These are phyloP conservation scores for Pygocentrus nattereri DNA, from an alignment of 2,797 vertebrate species.

Conservation along the genomic window DNA sequence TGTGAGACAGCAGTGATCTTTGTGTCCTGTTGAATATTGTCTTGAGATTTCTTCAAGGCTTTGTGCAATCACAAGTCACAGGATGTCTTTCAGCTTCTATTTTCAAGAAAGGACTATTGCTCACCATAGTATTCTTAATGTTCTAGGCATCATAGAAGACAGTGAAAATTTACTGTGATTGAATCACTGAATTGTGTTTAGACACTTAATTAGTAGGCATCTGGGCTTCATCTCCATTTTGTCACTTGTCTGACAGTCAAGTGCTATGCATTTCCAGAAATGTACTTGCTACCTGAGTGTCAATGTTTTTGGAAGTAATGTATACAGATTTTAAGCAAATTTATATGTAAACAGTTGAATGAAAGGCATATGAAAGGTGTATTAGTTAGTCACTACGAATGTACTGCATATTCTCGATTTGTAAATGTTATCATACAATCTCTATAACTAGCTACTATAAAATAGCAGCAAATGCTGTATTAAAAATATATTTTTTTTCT, in stretches of 20 bases:
- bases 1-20: conserved; percentile 41
- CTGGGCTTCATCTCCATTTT: neutral
- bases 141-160: neutral
- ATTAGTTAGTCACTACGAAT: neutral
- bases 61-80: conserved; percentile 31
- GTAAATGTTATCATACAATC: neutral
- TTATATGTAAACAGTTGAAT: neutral
- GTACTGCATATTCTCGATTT: neutral
- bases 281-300: neutral
- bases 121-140: neutral
- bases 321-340: neutral
- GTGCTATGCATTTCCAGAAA: neutral
- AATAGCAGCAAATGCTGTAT: neutral
- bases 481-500: too few relatives aligned
- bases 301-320: neutral
- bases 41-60: conserved; percentile 36
- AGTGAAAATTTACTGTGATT: neutral
- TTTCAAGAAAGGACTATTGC: neutral
- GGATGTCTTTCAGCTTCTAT: conserved; percentile 44
- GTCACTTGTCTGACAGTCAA: too few relatives aligned
- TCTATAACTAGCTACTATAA: neutral
- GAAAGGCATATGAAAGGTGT: neutral
- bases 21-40: conserved; percentile 39
- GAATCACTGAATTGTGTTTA: conserved; percentile 11
- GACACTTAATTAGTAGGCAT: neutral